Conservation (phyloP, 2,888 invertebrate genomes). For the Parnassius glacialis region DNA sequence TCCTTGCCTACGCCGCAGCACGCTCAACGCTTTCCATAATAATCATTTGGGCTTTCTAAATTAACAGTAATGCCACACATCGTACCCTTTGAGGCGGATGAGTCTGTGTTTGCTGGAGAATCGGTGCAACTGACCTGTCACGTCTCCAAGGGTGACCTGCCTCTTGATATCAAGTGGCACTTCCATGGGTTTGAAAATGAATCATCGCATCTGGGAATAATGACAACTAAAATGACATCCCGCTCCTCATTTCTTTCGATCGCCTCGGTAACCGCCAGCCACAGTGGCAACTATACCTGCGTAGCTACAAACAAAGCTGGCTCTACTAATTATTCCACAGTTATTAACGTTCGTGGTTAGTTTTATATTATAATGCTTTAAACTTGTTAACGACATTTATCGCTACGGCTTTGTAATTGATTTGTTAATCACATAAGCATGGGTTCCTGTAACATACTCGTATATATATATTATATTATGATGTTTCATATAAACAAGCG, state of each 20-base stretch:
- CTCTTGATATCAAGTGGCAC: conserved; percentile 87
- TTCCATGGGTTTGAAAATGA: conserved; percentile 83
- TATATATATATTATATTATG: neutral
- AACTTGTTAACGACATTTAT: conserved; percentile 36
- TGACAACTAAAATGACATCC: conserved; percentile 83
- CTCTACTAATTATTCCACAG: conserved; percentile 83
- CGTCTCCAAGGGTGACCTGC: conserved; percentile 87
- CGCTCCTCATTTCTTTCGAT: conserved; percentile 87
- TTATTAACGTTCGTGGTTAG: conserved; percentile 80
- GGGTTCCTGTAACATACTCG: conserved; percentile 52
- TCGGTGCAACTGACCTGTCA: conserved; percentile 85
- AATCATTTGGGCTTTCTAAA: conserved; percentile 67
- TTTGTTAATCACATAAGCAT: conserved; percentile 60
- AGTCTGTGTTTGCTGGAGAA: conserved; percentile 86
- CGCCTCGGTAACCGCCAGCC: conserved; percentile 84
- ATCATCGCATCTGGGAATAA: conserved; percentile 82
- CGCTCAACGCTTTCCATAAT: conserved; percentile 75
- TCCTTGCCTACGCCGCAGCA: conserved; percentile 67
- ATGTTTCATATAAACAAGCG: conserved; percentile 37
- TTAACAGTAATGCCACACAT: conserved; percentile 85
- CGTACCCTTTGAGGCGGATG: conserved; percentile 84
- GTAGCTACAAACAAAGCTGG: conserved; percentile 87
- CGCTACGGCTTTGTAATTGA: conserved; percentile 45
- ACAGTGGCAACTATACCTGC: conserved; percentile 89
- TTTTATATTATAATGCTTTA: conserved; percentile 42